Evolutionary conservation across 1,140 invertebrate species (phyloP), one percentile per base, ranked within the genome.

Genomic region (Stegodyphus mimosarum): DNA sequence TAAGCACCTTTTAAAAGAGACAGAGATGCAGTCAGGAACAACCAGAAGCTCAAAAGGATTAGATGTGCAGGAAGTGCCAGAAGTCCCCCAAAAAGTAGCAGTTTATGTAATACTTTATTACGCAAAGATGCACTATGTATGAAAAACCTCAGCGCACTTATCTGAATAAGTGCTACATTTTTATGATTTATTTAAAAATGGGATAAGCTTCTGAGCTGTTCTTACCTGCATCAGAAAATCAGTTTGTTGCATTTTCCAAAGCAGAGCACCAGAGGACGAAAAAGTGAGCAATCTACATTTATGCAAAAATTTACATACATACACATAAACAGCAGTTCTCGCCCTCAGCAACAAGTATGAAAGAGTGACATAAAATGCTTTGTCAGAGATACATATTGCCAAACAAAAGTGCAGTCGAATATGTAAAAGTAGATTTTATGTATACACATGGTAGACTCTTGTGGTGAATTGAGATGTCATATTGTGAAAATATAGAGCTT

Each of bases 1-100:
- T 84, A 84, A 84, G 81, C 81, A 84, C 81, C 81, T 84, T 84
- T 84, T 84, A 71, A 74, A 66, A 74, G 51, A 76, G 81, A 84
- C 64, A 17, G 7, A 69, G 81, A 75, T 76, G 73, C 72, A 84
- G 64, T 52, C 72, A 76, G 52, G 73, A 84, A 84, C 73, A 76
- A 76, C 73, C 51, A 75, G 50, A 69, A 69, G 81, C 81, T 83
- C 60, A 83, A 60, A 60, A 67, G 13, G 64, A 60, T 15, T 15
- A n/a, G 7, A 13, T 67, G 17, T 67, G 2, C 1, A 17, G 64
- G 17, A 64, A 53, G 49, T 69, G 81, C 81, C 81, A 84, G 81
- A 84, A 84, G 81, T 84, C 81, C 72, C 66, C 81, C 81, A 66
- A 84, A 74, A 75, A 84, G 72, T 15, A 53, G 66, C 15, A 84